phyloP scores from a whole-genome alignment of 2,113 vertebrate genomes.

The Pedetes capensis region DNA sequence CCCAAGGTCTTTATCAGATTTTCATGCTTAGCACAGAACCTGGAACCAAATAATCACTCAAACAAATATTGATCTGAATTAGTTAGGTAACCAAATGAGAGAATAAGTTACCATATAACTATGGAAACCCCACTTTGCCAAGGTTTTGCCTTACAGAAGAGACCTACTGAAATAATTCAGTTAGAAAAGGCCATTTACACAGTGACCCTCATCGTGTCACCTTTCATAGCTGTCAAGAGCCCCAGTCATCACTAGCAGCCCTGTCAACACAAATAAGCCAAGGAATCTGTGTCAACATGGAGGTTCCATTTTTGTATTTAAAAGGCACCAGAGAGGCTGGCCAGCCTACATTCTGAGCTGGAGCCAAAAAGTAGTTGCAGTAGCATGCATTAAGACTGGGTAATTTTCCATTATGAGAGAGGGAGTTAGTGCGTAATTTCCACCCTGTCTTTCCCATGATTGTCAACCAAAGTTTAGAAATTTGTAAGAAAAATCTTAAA shows the following conservation, averaged over 20 bases:
- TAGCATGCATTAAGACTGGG: background rate
- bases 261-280: background rate
- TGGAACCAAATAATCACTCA: background rate
- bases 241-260: background rate
- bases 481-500: slow-evolving; percentile 8
- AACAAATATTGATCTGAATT: background rate
- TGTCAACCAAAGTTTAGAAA: background rate
- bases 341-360: background rate
- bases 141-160: background rate
- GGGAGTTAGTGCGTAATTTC: background rate
- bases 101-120: background rate
- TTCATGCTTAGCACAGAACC: background rate
- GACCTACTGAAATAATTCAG: background rate
- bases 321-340: slow-evolving; percentile 1
- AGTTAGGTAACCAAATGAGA: background rate
- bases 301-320: background rate
- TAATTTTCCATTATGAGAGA: slow-evolving; percentile 55
- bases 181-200: background rate
- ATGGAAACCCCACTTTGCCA: background rate
- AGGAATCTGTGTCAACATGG: background rate
- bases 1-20: background rate
- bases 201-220: background rate
- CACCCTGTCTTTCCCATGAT: slow-evolving; percentile 13
- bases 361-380: background rate
- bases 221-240: background rate